These are phyloP conservation scores for Philereme vetulata DNA, from an alignment of 2,888 invertebrate genomes.

Conservation along the genomic window DNA sequence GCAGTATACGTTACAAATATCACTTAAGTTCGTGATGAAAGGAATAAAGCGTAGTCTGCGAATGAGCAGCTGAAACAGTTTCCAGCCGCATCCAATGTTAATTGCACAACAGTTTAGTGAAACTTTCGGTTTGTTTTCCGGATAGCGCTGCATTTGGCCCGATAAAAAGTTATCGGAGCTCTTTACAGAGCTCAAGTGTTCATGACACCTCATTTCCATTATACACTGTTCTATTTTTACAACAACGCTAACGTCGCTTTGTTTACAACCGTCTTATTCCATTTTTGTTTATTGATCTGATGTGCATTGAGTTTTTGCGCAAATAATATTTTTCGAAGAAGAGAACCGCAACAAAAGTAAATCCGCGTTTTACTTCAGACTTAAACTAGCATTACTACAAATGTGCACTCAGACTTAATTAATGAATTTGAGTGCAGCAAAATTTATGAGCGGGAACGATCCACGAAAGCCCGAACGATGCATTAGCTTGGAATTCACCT, in stretches of 20 bases:
- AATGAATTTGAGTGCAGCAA: conserved; percentile 44
- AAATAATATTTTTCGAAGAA: no score
- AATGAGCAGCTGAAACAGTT: conserved; percentile 40
- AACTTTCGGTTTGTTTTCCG: conserved; percentile 45
- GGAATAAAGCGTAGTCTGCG: conserved; percentile 17
- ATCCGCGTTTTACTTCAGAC: conserved; percentile 10
- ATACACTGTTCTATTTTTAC: neutral
- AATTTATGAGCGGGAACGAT: conserved; percentile 38
- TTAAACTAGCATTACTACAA: conserved; percentile 17
- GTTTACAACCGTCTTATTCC: neutral
- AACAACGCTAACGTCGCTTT: no score
- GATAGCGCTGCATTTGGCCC: conserved; percentile 35
- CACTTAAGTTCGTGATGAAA: conserved; percentile 16
- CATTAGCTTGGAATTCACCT: conserved; percentile 67
- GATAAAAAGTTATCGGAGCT: conserved; percentile 38
- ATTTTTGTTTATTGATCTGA: no score
- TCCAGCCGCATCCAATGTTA: conserved; percentile 47
- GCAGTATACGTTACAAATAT: conserved; percentile 4
- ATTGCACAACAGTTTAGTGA: conserved; percentile 48
- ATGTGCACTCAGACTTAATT: conserved; percentile 35
- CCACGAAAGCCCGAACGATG: conserved; percentile 51
- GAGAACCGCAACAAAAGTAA: neutral
- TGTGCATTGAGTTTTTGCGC: no score
- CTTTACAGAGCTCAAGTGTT: conserved; percentile 18
- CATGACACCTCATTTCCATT: conserved; percentile 13